Base-by-base conservation (phyloP, 2,888 invertebrate genomes). In the Cynaeus angustus region DNA sequence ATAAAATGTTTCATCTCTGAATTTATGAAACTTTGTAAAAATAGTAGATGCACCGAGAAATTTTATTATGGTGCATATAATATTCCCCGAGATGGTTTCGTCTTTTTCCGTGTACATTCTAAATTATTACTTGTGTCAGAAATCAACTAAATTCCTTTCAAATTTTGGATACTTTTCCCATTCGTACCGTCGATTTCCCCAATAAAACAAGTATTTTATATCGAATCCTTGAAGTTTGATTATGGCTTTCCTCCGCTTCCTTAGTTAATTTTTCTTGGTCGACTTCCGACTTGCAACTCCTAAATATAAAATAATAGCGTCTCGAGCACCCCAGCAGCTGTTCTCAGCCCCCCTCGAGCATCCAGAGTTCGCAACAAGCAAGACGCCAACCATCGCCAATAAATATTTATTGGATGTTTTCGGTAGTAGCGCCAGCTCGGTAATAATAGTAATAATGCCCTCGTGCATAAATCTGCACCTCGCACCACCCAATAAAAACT, bases 331-430 rank as follows among this genome's bases (percentile, higher is more conserved):
- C 33, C 41, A 41, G 41, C 41, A 13, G 10, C 41, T 41, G 41
- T 41, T 41, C 13, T 41, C 41, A 12, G 10, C 41, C 12, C 33
- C 33, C n/a, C 6, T n/a, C 1, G 33, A 33, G 33, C 9, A 7
- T 7, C 9, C n/a, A n/a, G n/a, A n/a, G n/a, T n/a, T 33, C 7
- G 28, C 4, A n/a, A n/a, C 41, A 33, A 10, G 28, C 58, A 43
- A 45, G 58, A 58, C 26, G 43, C 41, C 41, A 26, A 10, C 58
- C 33, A 33, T 55, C 14, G 30, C n/a, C 28, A 45, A 45, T 58
- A 58, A 58, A 58, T 58, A 58, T 58, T 58, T 58, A 58, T 58
- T 58, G 58, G 58, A 28, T 55, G 55, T 13, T 58, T 58, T 26
- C 33, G 55, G 58, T n/a, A 45, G 58, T 8, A 38, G 16, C 41